phyloP scores from a whole-genome alignment of 2,113 vertebrate genomes.

The Hymenochirus boettgeri region DNA sequence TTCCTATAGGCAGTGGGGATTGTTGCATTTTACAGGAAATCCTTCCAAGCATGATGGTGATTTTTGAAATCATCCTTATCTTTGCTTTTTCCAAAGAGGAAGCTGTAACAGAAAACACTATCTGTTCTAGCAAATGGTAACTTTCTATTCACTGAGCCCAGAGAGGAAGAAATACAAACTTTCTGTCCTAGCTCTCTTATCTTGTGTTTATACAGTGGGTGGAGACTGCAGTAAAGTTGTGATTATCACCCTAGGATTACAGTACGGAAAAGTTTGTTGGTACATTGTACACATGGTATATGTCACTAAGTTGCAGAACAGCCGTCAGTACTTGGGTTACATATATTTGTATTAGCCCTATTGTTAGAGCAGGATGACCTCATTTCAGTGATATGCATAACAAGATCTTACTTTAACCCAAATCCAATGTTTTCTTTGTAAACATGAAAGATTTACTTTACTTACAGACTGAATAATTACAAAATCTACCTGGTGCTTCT shows the following conservation, averaged over 20 bases:
- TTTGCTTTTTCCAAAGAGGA: slow-evolving; percentile 22
- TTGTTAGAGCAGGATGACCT: neutral
- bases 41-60: slow-evolving; percentile 20
- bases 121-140: slow-evolving; percentile 6
- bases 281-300: neutral
- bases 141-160: neutral
- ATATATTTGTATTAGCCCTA: neutral
- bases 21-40: slow-evolving; percentile 28
- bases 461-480: neutral
- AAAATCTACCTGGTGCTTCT: too few relatives aligned
- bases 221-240: slow-evolving; percentile 7
- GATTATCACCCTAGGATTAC: neutral
- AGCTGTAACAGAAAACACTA: slow-evolving; percentile 21
- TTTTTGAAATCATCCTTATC: slow-evolving; percentile 28
- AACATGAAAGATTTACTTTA: neutral
- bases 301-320: neutral
- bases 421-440: neutral
- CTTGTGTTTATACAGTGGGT: slow-evolving; percentile 21
- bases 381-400: neutral
- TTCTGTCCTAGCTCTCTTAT: neutral
- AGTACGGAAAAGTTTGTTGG: neutral
- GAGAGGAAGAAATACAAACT: slow-evolving; percentile 1
- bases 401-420: neutral
- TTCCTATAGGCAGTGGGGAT: slow-evolving; percentile 11
- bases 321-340: neutral